Conservation (phyloP, 2,888 invertebrate genomes). For the Andricus quercusramuli region DNA sequence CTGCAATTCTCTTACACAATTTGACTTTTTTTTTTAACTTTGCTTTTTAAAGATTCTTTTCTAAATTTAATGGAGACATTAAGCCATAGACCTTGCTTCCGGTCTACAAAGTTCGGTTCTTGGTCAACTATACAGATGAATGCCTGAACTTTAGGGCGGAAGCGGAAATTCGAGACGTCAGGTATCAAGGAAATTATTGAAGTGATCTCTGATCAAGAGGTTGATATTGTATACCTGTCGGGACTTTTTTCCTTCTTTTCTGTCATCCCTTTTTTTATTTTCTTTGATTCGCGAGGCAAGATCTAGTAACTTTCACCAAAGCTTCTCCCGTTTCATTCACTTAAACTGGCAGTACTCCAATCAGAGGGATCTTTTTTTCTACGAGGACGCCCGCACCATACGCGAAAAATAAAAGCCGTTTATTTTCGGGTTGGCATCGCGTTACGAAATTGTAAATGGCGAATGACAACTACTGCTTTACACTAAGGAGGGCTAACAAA, state of each 20-base stretch:
- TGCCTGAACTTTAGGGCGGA: background rate
- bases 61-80: too few relatives aligned
- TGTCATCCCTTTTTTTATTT: background rate
- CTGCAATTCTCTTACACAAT: too few relatives aligned
- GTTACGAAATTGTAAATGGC: too few relatives aligned
- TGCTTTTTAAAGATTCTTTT: too few relatives aligned
- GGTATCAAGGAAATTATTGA: constrained; percentile 3
- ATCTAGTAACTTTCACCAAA: background rate
- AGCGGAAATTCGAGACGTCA: constrained; percentile 1
- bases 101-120: too few relatives aligned
- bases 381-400: constrained; percentile 2
- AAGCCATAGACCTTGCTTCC: too few relatives aligned
- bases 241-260: background rate
- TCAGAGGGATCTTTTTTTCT: constrained; percentile 10
- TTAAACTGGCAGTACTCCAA: background rate
- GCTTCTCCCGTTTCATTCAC: background rate
- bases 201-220: background rate
- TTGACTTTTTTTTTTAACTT: too few relatives aligned
- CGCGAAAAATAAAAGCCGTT: too few relatives aligned
- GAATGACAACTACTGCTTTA: too few relatives aligned
- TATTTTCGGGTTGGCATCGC: too few relatives aligned
- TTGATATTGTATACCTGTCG: background rate
- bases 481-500: too few relatives aligned
- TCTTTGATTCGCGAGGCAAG: background rate
- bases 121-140: background rate